Evolutionary conservation across 2,888 invertebrate genomes (phyloP), one percentile per base, ranked within the genome.

Genomic region (Limnephilus auricula): DNA sequence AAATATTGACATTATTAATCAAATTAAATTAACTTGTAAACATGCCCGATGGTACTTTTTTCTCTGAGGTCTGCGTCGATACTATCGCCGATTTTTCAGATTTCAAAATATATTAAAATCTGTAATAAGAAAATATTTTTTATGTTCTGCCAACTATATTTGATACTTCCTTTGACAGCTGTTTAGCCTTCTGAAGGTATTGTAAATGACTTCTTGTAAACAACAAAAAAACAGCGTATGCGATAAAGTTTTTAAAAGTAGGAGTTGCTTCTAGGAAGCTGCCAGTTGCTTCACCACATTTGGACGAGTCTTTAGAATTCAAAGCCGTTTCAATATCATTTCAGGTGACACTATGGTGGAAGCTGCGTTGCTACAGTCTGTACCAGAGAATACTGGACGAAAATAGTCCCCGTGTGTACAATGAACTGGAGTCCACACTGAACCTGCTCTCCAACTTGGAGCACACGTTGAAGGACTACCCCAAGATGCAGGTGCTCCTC

Each of bases 341-440:
- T 79, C 93, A 95, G 95, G 94, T 96, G 3, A 94, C 95, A 93
- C 94, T 96, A 50, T 97, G 97, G 97, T 98, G 98, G 99, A 95
- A 96, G 93, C 95, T 98, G 94, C 96, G 99, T 93, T 95, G 97
- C 90, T 96, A 98, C 93, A 96, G 97, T 86, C 94, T 97, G 13
- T 98, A 98, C 94, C 99, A 99, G 94, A 96, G 96, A 93, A 95
- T 97, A 65, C 94, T 99, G 25, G 98, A 98, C 93, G 98, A 98
- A 93, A 95, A 96, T 92, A 97, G 98, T 80, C 97, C 97, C 4
- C 95, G 96, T n/a, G 94, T 98, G 1, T 97, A 97, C 92, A 95
- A 96, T 25, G 96, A 96, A 91, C 94, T 97, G 15, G 97, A 97
- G 93, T 93, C 95, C 10, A 94, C 96, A 30, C 95, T 96, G 79